These are phyloP conservation scores for Labrus mixtus DNA, from an alignment of 2,113 vertebrate species.

Conservation along the genomic window DNA sequence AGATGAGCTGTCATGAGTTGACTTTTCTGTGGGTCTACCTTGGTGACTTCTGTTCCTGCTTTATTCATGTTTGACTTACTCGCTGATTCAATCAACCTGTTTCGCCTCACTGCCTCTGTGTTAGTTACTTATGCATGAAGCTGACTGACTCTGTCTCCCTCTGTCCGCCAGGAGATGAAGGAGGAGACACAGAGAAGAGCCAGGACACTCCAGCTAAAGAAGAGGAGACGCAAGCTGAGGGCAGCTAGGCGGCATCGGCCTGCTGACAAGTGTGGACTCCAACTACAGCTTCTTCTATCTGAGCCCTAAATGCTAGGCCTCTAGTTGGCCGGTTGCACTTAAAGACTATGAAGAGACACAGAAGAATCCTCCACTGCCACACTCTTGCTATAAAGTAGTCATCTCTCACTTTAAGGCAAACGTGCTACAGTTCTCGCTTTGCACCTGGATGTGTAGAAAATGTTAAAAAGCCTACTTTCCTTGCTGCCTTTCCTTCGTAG, in stretches of 20 bases:
- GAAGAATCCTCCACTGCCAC: slow-evolving; percentile 27
- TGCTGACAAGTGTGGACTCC: slow-evolving; percentile 1
- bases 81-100: slow-evolving; percentile 17
- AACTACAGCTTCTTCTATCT: neutral
- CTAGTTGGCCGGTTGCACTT: slow-evolving; percentile 15
- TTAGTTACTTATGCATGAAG: slow-evolving; percentile 25
- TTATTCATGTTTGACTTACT: neutral
- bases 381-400: slow-evolving; percentile 4
- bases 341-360: slow-evolving; percentile 27
- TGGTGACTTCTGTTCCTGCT: neutral
- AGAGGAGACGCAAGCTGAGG: slow-evolving; percentile 53
- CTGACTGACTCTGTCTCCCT: neutral
- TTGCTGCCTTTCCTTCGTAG: slow-evolving; percentile 21
- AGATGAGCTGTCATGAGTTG: neutral
- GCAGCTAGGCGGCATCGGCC: slow-evolving; percentile 39
- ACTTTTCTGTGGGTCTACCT: neutral
- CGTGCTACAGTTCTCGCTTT: slow-evolving; percentile 11
- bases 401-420: slow-evolving; percentile 39
- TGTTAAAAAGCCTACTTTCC: slow-evolving; percentile 29
- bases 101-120: slow-evolving; percentile 14
- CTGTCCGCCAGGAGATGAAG: slow-evolving; percentile 57
- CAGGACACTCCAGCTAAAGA: slow-evolving; percentile 60
- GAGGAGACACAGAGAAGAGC: slow-evolving; percentile 50
- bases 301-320: slow-evolving; percentile 8
- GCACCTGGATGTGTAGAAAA: slow-evolving; percentile 12